phyloP scores from a whole-genome alignment of 2,888 invertebrate species.

The Sesamia inferens region DNA sequence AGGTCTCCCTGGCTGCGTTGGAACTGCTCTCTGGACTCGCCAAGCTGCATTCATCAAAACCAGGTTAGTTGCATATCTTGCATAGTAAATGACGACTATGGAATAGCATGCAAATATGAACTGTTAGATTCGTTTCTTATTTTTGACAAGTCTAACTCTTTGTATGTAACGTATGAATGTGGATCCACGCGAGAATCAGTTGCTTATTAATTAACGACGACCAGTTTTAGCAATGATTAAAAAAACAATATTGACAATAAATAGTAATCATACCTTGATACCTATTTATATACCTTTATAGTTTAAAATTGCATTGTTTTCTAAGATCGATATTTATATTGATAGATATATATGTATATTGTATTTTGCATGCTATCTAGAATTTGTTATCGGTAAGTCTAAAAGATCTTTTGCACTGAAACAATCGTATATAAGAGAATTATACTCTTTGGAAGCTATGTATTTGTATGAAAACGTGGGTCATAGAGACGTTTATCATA shows the following conservation, averaged over 20 bases:
- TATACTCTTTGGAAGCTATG: not conserved
- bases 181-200: too few relatives aligned
- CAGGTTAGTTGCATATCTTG: constrained; percentile 91
- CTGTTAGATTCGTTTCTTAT: not conserved
- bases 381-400: constrained; percentile 84
- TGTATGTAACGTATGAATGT: too few relatives aligned
- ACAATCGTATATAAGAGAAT: not conserved
- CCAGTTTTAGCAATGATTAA: not conserved
- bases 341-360: constrained; percentile 27
- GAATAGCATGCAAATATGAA: not conserved
- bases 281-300: not conserved
- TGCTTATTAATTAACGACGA: too few relatives aligned
- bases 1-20: constrained; percentile 97
- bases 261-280: not conserved
- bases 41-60: constrained; percentile 96
- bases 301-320: not conserved
- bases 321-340: too few relatives aligned
- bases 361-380: constrained; percentile 79
- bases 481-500: not conserved
- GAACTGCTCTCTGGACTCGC: constrained; percentile 97
- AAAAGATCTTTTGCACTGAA: not conserved
- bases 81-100: not conserved
- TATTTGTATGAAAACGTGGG: not conserved
- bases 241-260: not conserved
- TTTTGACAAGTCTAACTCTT: not conserved